phyloP scores from a whole-genome alignment of 1,140 invertebrate species.

The Platyscapa corneri region DNA sequence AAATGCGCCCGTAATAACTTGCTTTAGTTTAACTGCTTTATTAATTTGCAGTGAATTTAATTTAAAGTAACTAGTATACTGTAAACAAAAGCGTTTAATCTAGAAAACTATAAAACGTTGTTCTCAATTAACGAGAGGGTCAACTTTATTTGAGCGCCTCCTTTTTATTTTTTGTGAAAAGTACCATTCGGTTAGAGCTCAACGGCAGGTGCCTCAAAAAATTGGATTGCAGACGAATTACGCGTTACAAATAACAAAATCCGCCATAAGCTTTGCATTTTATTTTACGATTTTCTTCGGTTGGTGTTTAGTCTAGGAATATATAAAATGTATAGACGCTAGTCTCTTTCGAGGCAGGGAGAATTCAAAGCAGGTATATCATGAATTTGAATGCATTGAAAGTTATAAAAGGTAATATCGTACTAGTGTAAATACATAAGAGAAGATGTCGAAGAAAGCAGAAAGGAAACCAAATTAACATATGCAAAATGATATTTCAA shows the following conservation, averaged over 20 bases:
- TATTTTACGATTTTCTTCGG: not conserved
- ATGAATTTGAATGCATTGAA: not conserved
- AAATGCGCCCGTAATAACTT: too few species aligned
- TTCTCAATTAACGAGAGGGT: too few species aligned
- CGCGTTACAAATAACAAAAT: not conserved
- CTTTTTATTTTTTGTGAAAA: too few species aligned
- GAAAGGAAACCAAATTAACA: constrained; percentile 33
- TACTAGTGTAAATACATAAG: not conserved
- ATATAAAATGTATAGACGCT: not conserved
- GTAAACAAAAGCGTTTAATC: too few species aligned
- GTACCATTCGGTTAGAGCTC: not conserved
- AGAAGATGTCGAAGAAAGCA: not conserved
- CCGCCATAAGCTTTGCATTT: too few species aligned
- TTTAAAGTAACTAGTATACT: too few species aligned
- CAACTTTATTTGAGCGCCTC: too few species aligned
- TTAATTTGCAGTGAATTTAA: too few species aligned
- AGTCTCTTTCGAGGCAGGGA: not conserved
- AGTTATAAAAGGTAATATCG: not conserved
- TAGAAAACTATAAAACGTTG: too few species aligned
- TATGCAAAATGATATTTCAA: constrained; percentile 38
- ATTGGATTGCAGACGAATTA: not conserved
- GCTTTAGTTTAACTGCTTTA: too few species aligned
- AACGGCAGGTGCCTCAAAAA: not conserved
- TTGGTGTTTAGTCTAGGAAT: not conserved
- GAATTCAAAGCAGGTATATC: constrained; percentile 7